Percentiles rank a stretch among this genome's conserved stretches.
These are phyloP conservation scores for Drosophila repletoides DNA, from an alignment of 1,140 invertebrate genomes.

Conservation along the genomic window DNA sequence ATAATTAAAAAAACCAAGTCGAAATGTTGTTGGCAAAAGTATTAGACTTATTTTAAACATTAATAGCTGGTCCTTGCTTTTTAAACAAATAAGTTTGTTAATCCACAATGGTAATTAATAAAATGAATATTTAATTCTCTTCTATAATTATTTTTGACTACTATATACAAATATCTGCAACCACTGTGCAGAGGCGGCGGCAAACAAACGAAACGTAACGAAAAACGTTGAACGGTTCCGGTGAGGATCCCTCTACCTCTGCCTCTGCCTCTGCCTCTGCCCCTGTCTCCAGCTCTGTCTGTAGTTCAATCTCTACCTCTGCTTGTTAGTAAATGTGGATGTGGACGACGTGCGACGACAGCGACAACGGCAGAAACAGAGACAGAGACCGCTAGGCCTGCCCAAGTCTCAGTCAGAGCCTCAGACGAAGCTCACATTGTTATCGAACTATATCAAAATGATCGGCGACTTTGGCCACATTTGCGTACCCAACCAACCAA, in stretches of 20 bases:
- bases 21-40: no score
- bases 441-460: slow-evolving; percentile 80
- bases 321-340: slow-evolving; percentile 61
- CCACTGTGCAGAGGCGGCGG: slow-evolving; percentile 51
- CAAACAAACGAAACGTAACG: slow-evolving; percentile 55
- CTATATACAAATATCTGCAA: no score
- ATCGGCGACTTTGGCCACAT: slow-evolving; percentile 68
- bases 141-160: no score
- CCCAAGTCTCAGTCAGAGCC: neutral
- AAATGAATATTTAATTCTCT: no score
- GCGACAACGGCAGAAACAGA: slow-evolving; percentile 21
- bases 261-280: neutral
- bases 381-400: slow-evolving; percentile 34
- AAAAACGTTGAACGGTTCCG: slow-evolving; percentile 62
- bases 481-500: slow-evolving; percentile 56
- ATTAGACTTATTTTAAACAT: no score
- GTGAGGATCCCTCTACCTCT: slow-evolving; percentile 12
- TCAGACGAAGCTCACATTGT: slow-evolving; percentile 66
- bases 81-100: no score
- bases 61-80: no score
- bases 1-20: no score
- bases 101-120: no score
- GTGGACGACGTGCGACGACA: slow-evolving; percentile 50
- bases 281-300: neutral
- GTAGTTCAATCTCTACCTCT: no score